These are phyloP conservation scores for Oncorhynchus mykiss DNA, from an alignment of 2,113 vertebrate species.

Conservation along the genomic window DNA sequence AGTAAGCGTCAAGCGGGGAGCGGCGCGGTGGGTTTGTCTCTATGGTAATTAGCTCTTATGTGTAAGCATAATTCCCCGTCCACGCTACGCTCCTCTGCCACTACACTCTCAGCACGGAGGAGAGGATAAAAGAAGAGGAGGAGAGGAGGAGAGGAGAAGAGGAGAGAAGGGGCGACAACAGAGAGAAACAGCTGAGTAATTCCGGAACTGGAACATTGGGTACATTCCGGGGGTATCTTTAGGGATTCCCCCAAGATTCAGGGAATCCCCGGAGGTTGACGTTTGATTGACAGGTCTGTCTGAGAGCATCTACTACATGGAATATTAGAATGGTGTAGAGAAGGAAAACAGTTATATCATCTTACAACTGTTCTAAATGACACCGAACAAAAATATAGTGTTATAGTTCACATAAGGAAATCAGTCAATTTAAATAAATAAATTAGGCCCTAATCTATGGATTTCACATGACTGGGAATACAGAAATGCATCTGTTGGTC, in stretches of 20 bases:
- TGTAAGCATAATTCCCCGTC: conserved; percentile 47
- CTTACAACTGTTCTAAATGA: no score
- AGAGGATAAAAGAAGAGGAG: conserved; percentile 22
- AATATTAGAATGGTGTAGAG: not conserved
- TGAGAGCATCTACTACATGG: not conserved
- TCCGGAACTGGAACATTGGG: conserved; percentile 35
- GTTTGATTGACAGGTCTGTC: conserved; percentile 47
- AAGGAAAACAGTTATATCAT: not conserved
- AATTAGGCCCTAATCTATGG: no score
- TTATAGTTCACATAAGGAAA: no score
- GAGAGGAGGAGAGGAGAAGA: conserved; percentile 38
- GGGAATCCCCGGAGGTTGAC: conserved; percentile 33
- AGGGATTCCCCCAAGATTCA: conserved; percentile 34
- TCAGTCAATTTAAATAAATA: no score
- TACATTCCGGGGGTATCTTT: conserved; percentile 19
- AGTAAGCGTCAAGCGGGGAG: no score
- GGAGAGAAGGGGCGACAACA: conserved; percentile 16
- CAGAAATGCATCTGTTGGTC: no score
- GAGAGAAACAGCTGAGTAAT: conserved; percentile 24
- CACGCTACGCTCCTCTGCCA: conserved; percentile 22
- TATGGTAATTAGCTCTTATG: conserved; percentile 56
- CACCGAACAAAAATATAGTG: no score
- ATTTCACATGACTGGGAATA: no score
- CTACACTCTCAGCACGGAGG: conserved; percentile 40
- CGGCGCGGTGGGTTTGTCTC: conserved; percentile 4